Evolutionary conservation across 1,140 invertebrate species (phyloP), one percentile per base, ranked within the genome.

Genomic region (Lepidurus apus): DNA sequence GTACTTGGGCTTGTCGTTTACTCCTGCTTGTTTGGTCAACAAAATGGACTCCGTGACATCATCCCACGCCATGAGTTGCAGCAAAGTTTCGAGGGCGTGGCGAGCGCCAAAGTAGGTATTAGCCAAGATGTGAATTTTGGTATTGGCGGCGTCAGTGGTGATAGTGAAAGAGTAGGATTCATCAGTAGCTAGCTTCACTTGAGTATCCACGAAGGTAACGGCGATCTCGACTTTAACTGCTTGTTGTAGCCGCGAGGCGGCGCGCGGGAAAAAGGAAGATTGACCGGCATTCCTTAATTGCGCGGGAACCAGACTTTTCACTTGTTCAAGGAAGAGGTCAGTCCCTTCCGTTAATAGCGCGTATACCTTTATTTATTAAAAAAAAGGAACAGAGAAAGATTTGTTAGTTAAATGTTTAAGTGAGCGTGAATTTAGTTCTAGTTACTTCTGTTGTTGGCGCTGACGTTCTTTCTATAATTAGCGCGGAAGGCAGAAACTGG

Each of bases 11-110:
- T 85, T 87, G 84, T 95, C 93, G 0, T 78, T 83, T 1, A 95
- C 90, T 2, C 84, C 82, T 1, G 88, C 89, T 79, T 74, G 53
- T 1, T 42, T 26, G 6, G 74, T 21, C 73, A 80, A 73, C n/a
- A 80, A 21, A 47, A 80, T 44, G n/a, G 75, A 44, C 43, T 43
- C 44, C 10, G 13, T n/a, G 13, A 45, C 80, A 77, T 75, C 77
- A 78, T 76, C 47, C 78, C 80, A 83, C 7, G 80, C 82, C 5
- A 94, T 89, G 26, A 95, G 82, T 81, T 95, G 93, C 1, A 87
- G 86, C 0, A 95, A 84, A 0, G 93, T 94, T 85, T 95, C 93
- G n/a, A 94, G 79, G 0, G 87, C 93, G 82, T 95, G 89, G 3
- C 93, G 87, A 0, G 89, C 88, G 1, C 93, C 93, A 82, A 93